phyloP scores from a whole-genome alignment of 2,888 invertebrate species.

The Syrphus vitripennis region DNA sequence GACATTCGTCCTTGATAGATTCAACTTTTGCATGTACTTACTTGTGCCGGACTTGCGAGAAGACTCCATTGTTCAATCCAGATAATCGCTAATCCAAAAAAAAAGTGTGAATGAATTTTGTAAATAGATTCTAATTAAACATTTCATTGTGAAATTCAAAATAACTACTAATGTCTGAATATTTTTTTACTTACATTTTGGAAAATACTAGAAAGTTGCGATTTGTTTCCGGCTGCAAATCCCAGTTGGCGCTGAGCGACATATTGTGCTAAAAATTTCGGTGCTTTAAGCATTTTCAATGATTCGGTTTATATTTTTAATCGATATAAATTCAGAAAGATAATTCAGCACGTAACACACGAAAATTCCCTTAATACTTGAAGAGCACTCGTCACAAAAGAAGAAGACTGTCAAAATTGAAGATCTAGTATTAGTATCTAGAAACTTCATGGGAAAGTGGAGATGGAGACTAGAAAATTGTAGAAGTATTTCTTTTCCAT shows the following conservation, averaged over 20 bases:
- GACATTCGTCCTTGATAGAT: conserved; percentile 75
- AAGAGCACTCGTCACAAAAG: conserved; percentile 15
- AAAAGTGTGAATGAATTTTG: not conserved
- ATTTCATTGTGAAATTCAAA: conserved; percentile 46
- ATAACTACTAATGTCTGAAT: not conserved
- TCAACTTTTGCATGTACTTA: conserved; percentile 73
- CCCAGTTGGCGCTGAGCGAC: conserved; percentile 74
- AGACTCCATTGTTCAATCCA: conserved; percentile 75
- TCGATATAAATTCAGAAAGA: conserved; percentile 50
- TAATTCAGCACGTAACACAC: conserved; percentile 69
- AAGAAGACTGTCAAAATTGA: conserved; percentile 50
- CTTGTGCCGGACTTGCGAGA: conserved; percentile 77
- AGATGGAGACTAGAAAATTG: conserved; percentile 15
- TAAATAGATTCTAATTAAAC: not conserved
- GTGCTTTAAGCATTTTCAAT: conserved; percentile 76
- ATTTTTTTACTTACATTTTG: conserved; percentile 76
- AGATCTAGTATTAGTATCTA: no score
- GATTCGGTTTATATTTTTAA: conserved; percentile 26
- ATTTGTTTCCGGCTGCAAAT: conserved; percentile 72
- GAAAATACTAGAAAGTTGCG: conserved; percentile 78
- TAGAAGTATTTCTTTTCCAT: not conserved
- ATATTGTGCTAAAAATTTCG: conserved; percentile 77
- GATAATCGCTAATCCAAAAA: conserved; percentile 73
- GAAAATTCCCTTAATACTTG: conserved; percentile 5
- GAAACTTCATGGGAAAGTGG: conserved; percentile 8